Percentiles rank a stretch among this genome's conserved stretches.
Evolutionary conservation across 2,113 vertebrate genomes (phyloP).

Genomic region (Amazona vittata): DNA sequence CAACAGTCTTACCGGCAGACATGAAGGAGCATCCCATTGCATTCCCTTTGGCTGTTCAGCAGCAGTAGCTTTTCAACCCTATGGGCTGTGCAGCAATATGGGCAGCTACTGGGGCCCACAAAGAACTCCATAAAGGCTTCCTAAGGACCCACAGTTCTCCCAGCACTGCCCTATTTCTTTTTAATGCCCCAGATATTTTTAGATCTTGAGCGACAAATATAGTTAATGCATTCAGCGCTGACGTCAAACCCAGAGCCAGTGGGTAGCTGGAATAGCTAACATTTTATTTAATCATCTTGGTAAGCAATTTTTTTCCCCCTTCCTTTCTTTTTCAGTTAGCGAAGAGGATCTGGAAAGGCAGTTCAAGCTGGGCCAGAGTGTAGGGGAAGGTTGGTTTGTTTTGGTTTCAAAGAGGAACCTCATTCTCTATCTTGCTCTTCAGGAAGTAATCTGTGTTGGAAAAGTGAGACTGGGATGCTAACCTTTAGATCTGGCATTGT

Average conservation of each 20-base stretch:
- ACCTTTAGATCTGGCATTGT: neutral
- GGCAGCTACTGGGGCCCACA: neutral
- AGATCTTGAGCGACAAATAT: constrained; percentile 65
- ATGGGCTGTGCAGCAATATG: neutral
- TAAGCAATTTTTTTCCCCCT: constrained; percentile 32
- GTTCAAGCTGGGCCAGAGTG: neutral
- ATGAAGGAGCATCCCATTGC: neutral
- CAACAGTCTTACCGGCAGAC: neutral
- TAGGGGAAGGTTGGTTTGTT: constrained; percentile 1
- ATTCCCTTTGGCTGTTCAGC: neutral
- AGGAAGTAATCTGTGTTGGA: neutral
- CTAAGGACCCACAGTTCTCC: constrained; percentile 36
- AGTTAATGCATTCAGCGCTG: constrained; percentile 74
- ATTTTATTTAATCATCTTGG: constrained; percentile 73
- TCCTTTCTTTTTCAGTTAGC: constrained; percentile 15
- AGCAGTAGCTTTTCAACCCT: neutral
- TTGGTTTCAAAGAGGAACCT: neutral
- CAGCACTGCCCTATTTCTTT: constrained; percentile 45
- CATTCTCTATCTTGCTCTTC: neutral
- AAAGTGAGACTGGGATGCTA: neutral
- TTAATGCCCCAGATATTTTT: constrained; percentile 71
- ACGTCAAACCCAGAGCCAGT: constrained; percentile 70
- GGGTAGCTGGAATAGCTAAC: constrained; percentile 73
- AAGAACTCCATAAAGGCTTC: neutral
- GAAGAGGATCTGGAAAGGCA: constrained; percentile 21